These are phyloP conservation scores for Spialia ferax DNA, from an alignment of 2,888 invertebrate species.

Conservation along the genomic window DNA sequence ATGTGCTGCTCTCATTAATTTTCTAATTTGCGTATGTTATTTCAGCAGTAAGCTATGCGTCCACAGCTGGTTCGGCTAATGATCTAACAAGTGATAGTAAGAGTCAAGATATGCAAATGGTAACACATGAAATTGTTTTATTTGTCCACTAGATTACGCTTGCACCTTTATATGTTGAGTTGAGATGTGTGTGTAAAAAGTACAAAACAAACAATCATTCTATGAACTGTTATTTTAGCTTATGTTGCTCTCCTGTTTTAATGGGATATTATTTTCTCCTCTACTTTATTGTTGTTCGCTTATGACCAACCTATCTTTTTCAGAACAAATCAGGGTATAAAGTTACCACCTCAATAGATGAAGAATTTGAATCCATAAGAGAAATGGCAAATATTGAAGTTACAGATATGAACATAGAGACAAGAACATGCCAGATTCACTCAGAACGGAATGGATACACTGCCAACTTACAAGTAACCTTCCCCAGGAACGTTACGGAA, in stretches of 20 bases:
- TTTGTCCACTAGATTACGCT: too few species aligned
- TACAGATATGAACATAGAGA: constrained; percentile 86
- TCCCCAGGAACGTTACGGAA: constrained; percentile 84
- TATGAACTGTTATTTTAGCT: too few species aligned
- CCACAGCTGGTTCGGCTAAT: constrained; percentile 73
- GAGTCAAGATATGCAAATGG: constrained; percentile 75
- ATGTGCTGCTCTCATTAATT: too few species aligned
- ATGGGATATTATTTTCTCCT: constrained; percentile 16
- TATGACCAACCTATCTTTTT: neutral
- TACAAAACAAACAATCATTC: too few species aligned
- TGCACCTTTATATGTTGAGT: too few species aligned
- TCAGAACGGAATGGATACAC: constrained; percentile 83
- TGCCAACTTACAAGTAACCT: constrained; percentile 86
- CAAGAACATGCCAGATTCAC: constrained; percentile 87
- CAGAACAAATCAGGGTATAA: constrained; percentile 73
- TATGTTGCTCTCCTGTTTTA: too few species aligned
- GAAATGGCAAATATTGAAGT: constrained; percentile 84
- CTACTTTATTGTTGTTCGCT: constrained; percentile 43
- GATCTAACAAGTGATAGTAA: constrained; percentile 70
- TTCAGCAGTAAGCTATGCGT: constrained; percentile 77
- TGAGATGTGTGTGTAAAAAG: too few species aligned
- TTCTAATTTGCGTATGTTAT: constrained; percentile 43
- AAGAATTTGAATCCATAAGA: constrained; percentile 82
- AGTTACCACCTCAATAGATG: constrained; percentile 73
- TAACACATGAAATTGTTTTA: constrained; percentile 46